These are phyloP conservation scores for Peromyscus leucopus DNA, from an alignment of 2,113 vertebrate genomes.

Conservation along the genomic window DNA sequence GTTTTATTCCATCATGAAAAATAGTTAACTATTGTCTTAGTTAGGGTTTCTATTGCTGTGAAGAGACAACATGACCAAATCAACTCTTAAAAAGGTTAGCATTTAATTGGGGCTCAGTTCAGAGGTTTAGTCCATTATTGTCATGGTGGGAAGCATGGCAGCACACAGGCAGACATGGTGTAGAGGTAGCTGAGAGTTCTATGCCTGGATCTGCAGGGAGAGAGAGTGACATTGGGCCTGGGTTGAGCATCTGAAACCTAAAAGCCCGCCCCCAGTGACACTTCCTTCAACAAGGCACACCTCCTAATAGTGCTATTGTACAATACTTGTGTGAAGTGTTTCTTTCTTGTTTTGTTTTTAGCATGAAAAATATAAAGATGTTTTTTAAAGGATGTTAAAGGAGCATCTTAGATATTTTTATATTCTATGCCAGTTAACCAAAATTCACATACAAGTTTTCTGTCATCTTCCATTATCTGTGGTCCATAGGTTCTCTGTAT, in stretches of 20 bases:
- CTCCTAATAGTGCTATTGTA: background rate
- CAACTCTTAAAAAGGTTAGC: background rate
- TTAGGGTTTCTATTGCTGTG: background rate
- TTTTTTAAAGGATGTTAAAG: constrained; percentile 56
- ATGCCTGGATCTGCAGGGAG: background rate
- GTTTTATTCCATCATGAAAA: constrained; percentile 76
- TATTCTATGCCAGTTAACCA: constrained; percentile 37
- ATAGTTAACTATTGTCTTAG: background rate
- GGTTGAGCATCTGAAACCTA: background rate
- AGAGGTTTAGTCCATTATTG: background rate
- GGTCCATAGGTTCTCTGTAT: background rate
- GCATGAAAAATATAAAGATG: constrained; percentile 5
- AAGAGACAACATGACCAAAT: background rate
- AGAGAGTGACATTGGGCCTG: background rate
- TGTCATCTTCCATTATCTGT: background rate
- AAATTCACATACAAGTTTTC: constrained; percentile 36
- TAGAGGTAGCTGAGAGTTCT: background rate
- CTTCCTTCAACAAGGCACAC: no score
- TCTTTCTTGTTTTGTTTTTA: constrained; percentile 58
- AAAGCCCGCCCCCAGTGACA: background rate
- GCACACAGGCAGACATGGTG: background rate
- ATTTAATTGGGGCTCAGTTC: background rate
- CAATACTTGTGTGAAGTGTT: background rate
- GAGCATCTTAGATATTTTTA: constrained; percentile 32
- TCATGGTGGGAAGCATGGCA: background rate